Evolutionary conservation across 2,113 vertebrate genomes (phyloP).

Genomic region (Glaucomys volans): DNA sequence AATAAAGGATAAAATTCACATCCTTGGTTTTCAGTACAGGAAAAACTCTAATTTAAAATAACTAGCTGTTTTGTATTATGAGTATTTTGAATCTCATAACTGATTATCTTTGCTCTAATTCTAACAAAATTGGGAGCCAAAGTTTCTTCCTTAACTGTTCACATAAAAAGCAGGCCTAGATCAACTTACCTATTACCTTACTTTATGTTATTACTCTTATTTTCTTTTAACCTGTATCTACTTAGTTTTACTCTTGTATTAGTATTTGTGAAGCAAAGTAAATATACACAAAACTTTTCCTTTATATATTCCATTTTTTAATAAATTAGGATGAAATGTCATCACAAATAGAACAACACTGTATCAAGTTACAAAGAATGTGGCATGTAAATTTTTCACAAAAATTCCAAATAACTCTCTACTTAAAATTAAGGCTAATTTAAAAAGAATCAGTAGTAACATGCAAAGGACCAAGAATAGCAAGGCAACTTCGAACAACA

Average conservation of each 20-base stretch:
- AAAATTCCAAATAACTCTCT: slow-evolving; percentile 41
- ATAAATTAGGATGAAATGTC: slow-evolving; percentile 26
- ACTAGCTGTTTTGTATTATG: slow-evolving; percentile 11
- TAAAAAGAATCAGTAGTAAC: slow-evolving; percentile 8
- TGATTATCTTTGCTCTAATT: slow-evolving; percentile 23
- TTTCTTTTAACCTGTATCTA: slow-evolving; percentile 46
- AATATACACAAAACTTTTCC: neutral
- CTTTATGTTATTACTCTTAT: neutral
- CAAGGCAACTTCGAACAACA: neutral
- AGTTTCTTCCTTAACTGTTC: slow-evolving; percentile 2
- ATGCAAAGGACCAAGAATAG: neutral
- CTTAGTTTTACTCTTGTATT: neutral
- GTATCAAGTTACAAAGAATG: slow-evolving; percentile 28
- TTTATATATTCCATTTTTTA: neutral
- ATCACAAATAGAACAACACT: slow-evolving; percentile 4
- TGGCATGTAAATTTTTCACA: neutral
- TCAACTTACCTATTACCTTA: slow-evolving; percentile 33
- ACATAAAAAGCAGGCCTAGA: neutral
- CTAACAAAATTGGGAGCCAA: slow-evolving; percentile 19
- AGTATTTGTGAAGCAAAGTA: slow-evolving; percentile 14
- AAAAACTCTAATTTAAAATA: slow-evolving; percentile 35
- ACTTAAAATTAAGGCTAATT: slow-evolving; percentile 49
- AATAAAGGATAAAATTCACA: slow-evolving; percentile 25
- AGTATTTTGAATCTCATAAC: slow-evolving; percentile 4
- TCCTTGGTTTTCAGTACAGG: neutral